phyloP scores from a whole-genome alignment of 2,797 vertebrate species.

The Hydrocynus forskahlii region DNA sequence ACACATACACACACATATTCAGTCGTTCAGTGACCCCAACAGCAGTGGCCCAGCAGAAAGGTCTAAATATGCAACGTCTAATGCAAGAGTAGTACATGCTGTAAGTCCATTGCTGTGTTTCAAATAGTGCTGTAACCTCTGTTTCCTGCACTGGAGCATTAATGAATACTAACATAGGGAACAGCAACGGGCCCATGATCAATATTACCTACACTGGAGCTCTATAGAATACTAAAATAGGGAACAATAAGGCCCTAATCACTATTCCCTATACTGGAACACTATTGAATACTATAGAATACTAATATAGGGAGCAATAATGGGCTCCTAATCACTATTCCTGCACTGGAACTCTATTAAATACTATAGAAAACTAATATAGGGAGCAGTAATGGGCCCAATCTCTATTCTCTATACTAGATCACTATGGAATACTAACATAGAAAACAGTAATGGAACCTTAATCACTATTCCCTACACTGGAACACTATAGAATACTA shows the following conservation, averaged over 20 bases:
- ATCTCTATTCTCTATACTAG: neutral
- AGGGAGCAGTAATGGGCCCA: no score
- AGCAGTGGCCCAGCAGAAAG: neutral
- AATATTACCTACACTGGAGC: no score
- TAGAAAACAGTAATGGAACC: neutral
- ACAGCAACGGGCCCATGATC: no score
- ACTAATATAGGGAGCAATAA: no score
- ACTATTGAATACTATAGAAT: no score
- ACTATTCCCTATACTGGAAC: neutral
- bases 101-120: neutral
- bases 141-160: neutral
- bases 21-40: neutral
- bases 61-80: neutral
- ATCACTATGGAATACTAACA: no score
- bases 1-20: conserved; percentile 3
- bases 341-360: no score
- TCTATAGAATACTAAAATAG: no score
- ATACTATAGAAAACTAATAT: no score
- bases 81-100: neutral
- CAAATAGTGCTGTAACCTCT: neutral
- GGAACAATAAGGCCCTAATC: neutral
- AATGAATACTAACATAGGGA: neutral
- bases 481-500: no score
- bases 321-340: no score
- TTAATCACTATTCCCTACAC: neutral